phyloP scores from a whole-genome alignment of 2,113 vertebrate species.

The Asarcornis scutulata region DNA sequence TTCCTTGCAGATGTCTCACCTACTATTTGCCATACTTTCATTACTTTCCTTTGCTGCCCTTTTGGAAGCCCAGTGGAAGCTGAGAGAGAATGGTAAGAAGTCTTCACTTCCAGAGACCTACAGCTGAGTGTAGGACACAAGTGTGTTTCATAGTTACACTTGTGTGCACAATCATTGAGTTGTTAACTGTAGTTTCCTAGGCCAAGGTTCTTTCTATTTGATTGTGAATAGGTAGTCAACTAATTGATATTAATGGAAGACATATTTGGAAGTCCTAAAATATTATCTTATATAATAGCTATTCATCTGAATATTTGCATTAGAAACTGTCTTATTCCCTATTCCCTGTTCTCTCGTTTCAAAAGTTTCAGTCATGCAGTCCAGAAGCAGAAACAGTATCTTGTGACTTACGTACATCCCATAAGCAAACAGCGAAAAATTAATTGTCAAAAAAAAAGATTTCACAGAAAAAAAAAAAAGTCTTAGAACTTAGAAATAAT shows the following conservation, averaged over 20 bases:
- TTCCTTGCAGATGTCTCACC: slow-evolving; percentile 64
- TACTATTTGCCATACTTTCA: slow-evolving; percentile 44
- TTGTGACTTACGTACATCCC: not conserved
- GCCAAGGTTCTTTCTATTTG: not conserved
- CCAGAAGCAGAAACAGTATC: not conserved
- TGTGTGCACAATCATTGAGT: not conserved
- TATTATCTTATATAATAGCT: not conserved
- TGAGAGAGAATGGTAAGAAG: slow-evolving; percentile 73
- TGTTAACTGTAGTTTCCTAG: not conserved
- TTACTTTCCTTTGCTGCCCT: slow-evolving; percentile 60
- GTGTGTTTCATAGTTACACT: not conserved
- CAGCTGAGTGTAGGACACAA: not conserved
- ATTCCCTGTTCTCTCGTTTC: not conserved
- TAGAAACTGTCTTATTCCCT: not conserved
- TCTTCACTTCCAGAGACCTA: not conserved
- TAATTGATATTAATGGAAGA: not conserved
- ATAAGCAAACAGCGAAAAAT: not conserved
- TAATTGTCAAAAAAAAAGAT: not conserved
- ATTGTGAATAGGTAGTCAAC: not conserved
- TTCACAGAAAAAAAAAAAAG: not conserved
- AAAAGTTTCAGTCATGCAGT: not conserved
- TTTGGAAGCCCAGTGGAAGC: slow-evolving; percentile 72
- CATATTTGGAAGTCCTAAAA: not conserved
- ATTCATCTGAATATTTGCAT: not conserved
- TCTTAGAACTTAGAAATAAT: not conserved